Evolutionary conservation across 2,888 invertebrate genomes (phyloP).

Genomic region (Drosophila anomelani): DNA sequence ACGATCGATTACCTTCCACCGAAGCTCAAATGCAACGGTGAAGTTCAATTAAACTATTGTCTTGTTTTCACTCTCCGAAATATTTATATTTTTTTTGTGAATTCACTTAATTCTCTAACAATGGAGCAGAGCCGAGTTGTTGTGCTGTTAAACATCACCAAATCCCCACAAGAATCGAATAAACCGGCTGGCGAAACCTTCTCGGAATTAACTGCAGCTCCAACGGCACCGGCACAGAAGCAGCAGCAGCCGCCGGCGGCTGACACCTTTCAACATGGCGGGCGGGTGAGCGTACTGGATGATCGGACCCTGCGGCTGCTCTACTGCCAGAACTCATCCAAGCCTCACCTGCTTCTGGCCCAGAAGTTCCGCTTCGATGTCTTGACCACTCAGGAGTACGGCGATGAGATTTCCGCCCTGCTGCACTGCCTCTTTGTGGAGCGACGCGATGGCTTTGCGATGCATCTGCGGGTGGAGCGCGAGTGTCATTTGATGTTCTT

Average conservation of each 20-base stretch:
- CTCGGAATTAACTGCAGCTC: not conserved
- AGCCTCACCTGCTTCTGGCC: slow-evolving; percentile 29
- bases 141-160: slow-evolving; percentile 6
- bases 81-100: not conserved
- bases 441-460: slow-evolving; percentile 44
- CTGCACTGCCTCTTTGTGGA: slow-evolving; percentile 51
- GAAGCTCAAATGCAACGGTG: slow-evolving; percentile 15
- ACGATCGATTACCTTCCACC: not conserved
- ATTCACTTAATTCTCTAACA: not conserved
- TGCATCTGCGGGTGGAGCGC: slow-evolving; percentile 48
- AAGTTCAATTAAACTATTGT: too few relatives aligned
- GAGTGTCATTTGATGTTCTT: slow-evolving; percentile 52
- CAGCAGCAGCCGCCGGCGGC: not conserved
- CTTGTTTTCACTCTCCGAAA: not conserved
- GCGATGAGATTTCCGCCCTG: slow-evolving; percentile 47
- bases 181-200: not conserved
- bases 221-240: not conserved
- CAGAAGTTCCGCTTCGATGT: slow-evolving; percentile 57
- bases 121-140: slow-evolving; percentile 24
- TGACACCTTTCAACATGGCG: slow-evolving; percentile 21
- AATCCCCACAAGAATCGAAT: slow-evolving; percentile 3
- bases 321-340: slow-evolving; percentile 29
- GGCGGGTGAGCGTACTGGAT: slow-evolving; percentile 50
- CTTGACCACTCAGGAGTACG: slow-evolving; percentile 19
- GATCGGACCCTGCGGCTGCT: slow-evolving; percentile 43